Evolutionary conservation across 2,113 vertebrate genomes (phyloP).

Genomic region (Rhinogobius similis): DNA sequence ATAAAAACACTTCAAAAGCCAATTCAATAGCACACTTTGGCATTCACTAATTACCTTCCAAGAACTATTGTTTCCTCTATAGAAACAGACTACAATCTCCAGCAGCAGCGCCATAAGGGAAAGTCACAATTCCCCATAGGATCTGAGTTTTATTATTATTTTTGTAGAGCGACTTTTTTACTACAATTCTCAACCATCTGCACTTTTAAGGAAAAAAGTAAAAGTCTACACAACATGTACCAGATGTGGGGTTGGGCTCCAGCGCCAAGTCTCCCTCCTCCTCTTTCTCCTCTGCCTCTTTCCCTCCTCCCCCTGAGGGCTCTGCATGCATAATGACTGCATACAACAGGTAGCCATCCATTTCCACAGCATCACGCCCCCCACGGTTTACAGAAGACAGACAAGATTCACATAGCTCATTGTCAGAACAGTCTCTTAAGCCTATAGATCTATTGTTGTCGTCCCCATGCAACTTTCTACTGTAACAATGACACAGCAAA

Average conservation of each 20-base stretch:
- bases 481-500: slow-evolving; percentile 62
- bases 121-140: slow-evolving; percentile 36
- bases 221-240: slow-evolving; percentile 64
- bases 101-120: slow-evolving; percentile 36
- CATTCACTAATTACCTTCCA: not conserved
- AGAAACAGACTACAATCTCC: slow-evolving; percentile 32
- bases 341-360: slow-evolving; percentile 75
- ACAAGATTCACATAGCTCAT: slow-evolving; percentile 41
- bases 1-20: not conserved
- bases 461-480: slow-evolving; percentile 49
- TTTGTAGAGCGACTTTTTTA: slow-evolving; percentile 37
- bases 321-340: slow-evolving; percentile 75
- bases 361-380: slow-evolving; percentile 44
- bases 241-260: slow-evolving; percentile 74
- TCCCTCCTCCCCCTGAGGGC: slow-evolving; percentile 56
- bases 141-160: slow-evolving; percentile 38
- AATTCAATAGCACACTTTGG: not conserved
- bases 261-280: slow-evolving; percentile 67
- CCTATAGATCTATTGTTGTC: slow-evolving; percentile 47
- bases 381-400: slow-evolving; percentile 31
- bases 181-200: slow-evolving; percentile 67
- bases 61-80: slow-evolving; percentile 1
- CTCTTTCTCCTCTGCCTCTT: slow-evolving; percentile 42
- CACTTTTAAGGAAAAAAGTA: slow-evolving; percentile 42
- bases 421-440: slow-evolving; percentile 30